These are phyloP conservation scores for Microplitis mediator DNA, from an alignment of 1,140 invertebrate species.

Conservation along the genomic window DNA sequence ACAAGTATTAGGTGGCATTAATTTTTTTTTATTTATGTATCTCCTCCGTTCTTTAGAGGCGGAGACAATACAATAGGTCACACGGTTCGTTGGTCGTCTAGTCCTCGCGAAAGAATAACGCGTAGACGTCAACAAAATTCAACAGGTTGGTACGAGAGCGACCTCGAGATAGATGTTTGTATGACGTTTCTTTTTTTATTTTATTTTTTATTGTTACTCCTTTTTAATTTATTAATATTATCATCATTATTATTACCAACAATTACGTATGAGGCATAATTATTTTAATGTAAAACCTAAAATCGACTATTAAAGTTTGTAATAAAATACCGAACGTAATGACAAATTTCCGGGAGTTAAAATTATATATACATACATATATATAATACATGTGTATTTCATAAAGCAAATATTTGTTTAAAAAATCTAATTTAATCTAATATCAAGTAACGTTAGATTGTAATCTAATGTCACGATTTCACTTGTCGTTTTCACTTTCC, in stretches of 20 bases:
- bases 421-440: not conserved
- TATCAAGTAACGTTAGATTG: not conserved
- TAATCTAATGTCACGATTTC: conserved; percentile 28
- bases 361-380: too few relatives aligned
- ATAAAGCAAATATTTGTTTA: too few relatives aligned
- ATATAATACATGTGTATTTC: too few relatives aligned
- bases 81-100: conserved; percentile 4
- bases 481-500: conserved; percentile 31
- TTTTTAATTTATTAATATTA: not conserved
- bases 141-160: conserved; percentile 20
- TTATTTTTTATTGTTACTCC: not conserved
- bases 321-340: too few relatives aligned
- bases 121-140: conserved; percentile 26
- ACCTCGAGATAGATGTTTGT: conserved; percentile 1
- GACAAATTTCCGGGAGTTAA: too few relatives aligned
- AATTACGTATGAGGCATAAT: too few relatives aligned
- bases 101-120: conserved; percentile 11
- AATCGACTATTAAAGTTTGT: too few relatives aligned
- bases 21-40: not conserved
- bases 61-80: not conserved
- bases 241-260: not conserved
- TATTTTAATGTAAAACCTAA: too few relatives aligned
- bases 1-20: not conserved
- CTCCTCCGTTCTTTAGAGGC: not conserved
- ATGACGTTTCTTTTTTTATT: not conserved